Evolutionary conservation across 2,888 invertebrate genomes (phyloP).

Genomic region (Conus canariensis): DNA sequence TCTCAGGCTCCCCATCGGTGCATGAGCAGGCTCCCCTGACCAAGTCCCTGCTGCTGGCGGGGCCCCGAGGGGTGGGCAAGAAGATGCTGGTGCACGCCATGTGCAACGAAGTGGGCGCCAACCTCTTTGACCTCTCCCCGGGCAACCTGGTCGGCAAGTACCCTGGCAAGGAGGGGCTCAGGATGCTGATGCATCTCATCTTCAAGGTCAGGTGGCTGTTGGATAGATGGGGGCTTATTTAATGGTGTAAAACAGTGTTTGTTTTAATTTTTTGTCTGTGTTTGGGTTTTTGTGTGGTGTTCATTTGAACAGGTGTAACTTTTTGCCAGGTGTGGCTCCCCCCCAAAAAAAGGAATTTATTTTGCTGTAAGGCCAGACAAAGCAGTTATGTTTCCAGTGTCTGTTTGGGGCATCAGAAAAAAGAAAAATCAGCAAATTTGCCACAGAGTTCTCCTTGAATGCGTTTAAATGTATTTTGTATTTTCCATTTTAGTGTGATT

Average conservation of each 20-base stretch:
- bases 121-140: conserved; percentile 93
- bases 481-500: no score
- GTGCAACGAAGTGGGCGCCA: conserved; percentile 93
- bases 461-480: no score
- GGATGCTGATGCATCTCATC: conserved; percentile 96
- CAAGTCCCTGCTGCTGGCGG: conserved; percentile 89
- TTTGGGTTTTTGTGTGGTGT: neutral
- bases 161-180: conserved; percentile 95
- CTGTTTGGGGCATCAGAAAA: no score
- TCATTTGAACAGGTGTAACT: no score
- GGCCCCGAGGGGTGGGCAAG: conserved; percentile 90
- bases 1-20: conserved; percentile 78
- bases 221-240: no score
- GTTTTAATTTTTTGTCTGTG: neutral
- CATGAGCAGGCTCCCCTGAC: conserved; percentile 79
- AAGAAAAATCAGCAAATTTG: no score
- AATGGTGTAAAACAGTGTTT: no score
- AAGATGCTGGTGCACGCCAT: conserved; percentile 91
- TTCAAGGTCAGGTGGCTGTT: conserved; percentile 82
- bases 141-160: conserved; percentile 96
- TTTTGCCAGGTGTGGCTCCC: no score
- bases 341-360: no score
- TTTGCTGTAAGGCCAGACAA: no score
- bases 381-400: no score
- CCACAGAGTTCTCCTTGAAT: no score